Base-by-base conservation (phyloP, 2,113 vertebrate species). In the Chlorocebus sabaeus region DNA sequence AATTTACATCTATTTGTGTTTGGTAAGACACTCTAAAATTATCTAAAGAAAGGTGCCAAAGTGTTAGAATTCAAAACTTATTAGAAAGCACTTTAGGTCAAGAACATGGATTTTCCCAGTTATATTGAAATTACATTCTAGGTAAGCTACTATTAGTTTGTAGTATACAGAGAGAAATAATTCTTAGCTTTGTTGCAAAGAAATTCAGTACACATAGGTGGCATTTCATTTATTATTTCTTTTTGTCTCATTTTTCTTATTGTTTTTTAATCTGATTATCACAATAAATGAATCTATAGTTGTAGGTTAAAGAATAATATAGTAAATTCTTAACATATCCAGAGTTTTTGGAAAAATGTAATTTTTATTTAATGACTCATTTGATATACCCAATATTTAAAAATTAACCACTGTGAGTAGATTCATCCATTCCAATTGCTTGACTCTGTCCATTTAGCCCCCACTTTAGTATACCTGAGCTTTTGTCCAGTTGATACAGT, bases 1-100 rank as follows among this genome's bases (percentile, higher is more conserved):
- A 64, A 83, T 78, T 82, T 81, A 38, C 48, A 92, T 79, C 89
- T 76, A 81, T 59, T 93, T 90, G 79, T 50, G 89, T 97, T 96
- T 72, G 32, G 17, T 52, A 94, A 78, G 38, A 38, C 3, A 55
- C 9, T 90, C 92, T 81, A 57, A 48, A 88, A 76, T 85, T 16
- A 61, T 85, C 43, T 97, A 88, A 81, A 93, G 32, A 88, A 93
- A 94, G 23, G 3, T 92, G 30, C 76, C 30, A n/a, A 87, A 86
- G 32, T 89, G 43, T 52, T 72, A 88, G 52, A 93, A 50, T 91
- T 96, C 20, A 90, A 86, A 91, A 86, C 43, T 89, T 93, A 79
- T 48, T 86, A 90, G 64, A 87, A 97, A 82, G 25, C 68, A 16
- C 57, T 88, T 96, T 86, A 38, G 22, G 16, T 92, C 38, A 91